Evolutionary conservation across 2,113 vertebrate genomes (phyloP).

Genomic region (Tympanuchus pallidicinctus): DNA sequence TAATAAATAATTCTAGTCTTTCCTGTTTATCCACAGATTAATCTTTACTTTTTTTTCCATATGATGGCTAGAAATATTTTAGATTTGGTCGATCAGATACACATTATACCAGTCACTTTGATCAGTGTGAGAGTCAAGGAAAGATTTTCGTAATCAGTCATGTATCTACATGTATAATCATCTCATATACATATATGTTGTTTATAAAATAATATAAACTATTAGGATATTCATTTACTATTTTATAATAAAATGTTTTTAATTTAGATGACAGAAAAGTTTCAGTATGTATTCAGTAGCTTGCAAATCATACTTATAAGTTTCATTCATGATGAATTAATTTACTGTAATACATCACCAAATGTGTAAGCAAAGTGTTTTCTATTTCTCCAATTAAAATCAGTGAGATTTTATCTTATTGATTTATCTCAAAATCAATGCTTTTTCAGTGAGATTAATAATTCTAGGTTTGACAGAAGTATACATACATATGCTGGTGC

Average conservation of each 20-base stretch:
- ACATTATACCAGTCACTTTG: neutral
- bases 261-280: neutral
- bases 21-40: slow-evolving; percentile 8
- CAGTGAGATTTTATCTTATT: neutral
- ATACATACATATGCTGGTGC: neutral
- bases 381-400: neutral
- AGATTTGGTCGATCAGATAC: neutral
- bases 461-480: neutral
- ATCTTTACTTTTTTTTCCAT: slow-evolving; percentile 41
- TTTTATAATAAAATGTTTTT: neutral
- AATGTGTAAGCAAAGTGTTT: neutral
- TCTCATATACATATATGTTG: neutral
- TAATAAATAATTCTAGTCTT: slow-evolving; percentile 24
- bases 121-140: neutral
- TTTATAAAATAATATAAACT: neutral
- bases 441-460: neutral
- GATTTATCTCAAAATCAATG: neutral
- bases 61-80: slow-evolving; percentile 31
- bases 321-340: neutral
- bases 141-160: neutral
- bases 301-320: neutral
- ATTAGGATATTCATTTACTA: neutral
- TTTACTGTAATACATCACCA: neutral
- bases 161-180: neutral
- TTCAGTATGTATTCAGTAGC: neutral